A percentile compares a stretch with the other conserved stretches of the same genome.
Conservation (phyloP, 2,888 invertebrate genomes). For the Atrina japonica region DNA sequence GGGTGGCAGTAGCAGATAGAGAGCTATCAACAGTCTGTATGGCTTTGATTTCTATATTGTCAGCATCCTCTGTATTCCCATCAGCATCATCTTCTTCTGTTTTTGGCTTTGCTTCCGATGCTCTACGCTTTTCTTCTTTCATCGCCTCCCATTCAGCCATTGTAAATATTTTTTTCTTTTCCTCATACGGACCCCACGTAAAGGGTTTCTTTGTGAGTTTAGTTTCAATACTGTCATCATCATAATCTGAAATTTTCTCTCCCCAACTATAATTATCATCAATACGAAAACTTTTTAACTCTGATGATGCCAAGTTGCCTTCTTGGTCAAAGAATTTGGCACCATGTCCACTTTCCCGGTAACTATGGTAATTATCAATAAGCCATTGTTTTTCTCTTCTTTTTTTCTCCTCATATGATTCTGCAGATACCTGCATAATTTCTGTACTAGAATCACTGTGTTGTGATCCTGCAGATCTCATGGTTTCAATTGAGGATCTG, state of each 20-base stretch:
- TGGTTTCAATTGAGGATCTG: slow-evolving; percentile 68
- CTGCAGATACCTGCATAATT: slow-evolving; percentile 78
- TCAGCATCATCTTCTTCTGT: slow-evolving; percentile 41
- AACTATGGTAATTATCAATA: slow-evolving; percentile 46
- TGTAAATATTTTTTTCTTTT: slow-evolving; percentile 73
- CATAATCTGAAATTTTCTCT: slow-evolving; percentile 43
- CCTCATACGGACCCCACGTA: slow-evolving; percentile 70
- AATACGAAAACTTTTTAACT: slow-evolving; percentile 39
- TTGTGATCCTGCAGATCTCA: slow-evolving; percentile 67
- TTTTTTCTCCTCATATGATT: slow-evolving; percentile 68
- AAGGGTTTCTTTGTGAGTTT: slow-evolving; percentile 46
- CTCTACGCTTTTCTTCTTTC: slow-evolving; percentile 60
- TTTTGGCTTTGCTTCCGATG: slow-evolving; percentile 20
- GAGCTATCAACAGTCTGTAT: slow-evolving; percentile 14
- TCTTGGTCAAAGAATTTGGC: slow-evolving; percentile 65
- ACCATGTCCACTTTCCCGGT: slow-evolving; percentile 35
- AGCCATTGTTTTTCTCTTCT: slow-evolving; percentile 36
- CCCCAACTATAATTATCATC: slow-evolving; percentile 55
- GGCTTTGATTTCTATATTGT: slow-evolving; percentile 25
- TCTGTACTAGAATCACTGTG: slow-evolving; percentile 69
- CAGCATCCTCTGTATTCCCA: slow-evolving; percentile 37
- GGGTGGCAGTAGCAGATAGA: no score
- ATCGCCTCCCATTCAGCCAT: slow-evolving; percentile 78
- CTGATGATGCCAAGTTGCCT: slow-evolving; percentile 57
- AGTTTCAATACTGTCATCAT: slow-evolving; percentile 42